Evolutionary conservation across 2,113 vertebrate genomes (phyloP).

Genomic region (Prolemur simus): DNA sequence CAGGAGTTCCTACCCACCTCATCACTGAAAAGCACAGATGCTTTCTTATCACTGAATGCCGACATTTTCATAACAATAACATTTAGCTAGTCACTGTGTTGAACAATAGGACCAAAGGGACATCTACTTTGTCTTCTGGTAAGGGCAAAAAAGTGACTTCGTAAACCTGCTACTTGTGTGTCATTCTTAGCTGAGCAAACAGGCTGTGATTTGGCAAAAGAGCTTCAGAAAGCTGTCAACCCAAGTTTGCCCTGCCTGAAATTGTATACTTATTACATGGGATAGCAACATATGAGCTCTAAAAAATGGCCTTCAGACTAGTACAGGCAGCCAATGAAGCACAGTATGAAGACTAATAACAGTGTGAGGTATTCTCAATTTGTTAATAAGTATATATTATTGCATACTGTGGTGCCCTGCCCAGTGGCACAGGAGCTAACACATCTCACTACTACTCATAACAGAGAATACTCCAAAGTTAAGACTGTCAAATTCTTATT

Average conservation of each 20-base stretch:
- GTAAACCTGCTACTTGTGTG: background rate
- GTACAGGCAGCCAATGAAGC: background rate
- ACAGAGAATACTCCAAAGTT: background rate
- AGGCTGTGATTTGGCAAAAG: slow-evolving; percentile 40
- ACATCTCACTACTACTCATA: background rate
- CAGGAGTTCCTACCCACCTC: slow-evolving; percentile 22
- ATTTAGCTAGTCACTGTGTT: slow-evolving; percentile 80
- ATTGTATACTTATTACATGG: background rate
- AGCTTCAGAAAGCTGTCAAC: slow-evolving; percentile 39
- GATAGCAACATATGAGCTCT: background rate
- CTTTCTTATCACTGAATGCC: slow-evolving; percentile 43
- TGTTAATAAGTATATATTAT: slow-evolving; percentile 18
- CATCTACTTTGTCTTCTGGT: slow-evolving; percentile 60
- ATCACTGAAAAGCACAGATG: slow-evolving; percentile 15
- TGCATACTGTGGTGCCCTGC: background rate
- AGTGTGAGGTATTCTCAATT: background rate
- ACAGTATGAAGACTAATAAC: background rate
- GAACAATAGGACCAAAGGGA: slow-evolving; percentile 65
- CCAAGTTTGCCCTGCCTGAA: slow-evolving; percentile 61
- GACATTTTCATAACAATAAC: slow-evolving; percentile 74
- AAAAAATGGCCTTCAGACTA: background rate
- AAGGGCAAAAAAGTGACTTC: slow-evolving; percentile 51
- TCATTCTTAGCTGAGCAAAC: background rate
- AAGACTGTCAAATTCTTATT: background rate
- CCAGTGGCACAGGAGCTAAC: background rate